These are phyloP conservation scores for Passer domesticus DNA, from an alignment of 2,113 vertebrate species.

Conservation along the genomic window DNA sequence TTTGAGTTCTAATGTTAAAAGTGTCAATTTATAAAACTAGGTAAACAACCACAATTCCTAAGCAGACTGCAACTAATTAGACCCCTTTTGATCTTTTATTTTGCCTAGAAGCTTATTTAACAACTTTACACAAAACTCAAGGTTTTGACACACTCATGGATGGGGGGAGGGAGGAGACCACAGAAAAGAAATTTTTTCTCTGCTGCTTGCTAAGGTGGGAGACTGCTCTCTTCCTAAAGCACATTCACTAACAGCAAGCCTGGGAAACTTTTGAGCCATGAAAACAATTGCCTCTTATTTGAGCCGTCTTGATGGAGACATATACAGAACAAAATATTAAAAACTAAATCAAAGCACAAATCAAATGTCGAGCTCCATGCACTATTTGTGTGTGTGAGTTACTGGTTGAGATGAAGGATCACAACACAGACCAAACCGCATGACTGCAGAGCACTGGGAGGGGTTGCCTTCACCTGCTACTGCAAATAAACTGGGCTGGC, in stretches of 20 bases:
- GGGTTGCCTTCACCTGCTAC: neutral
- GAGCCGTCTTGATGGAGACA: neutral
- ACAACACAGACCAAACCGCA: neutral
- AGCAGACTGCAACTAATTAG: constrained; percentile 71
- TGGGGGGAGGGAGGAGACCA: neutral
- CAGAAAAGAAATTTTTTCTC: neutral
- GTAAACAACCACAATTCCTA: constrained; percentile 69
- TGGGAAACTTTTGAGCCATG: neutral
- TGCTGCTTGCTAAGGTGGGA: neutral
- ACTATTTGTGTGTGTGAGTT: neutral
- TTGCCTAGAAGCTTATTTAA: constrained; percentile 70
- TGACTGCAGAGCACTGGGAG: neutral
- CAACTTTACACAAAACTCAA: constrained; percentile 61
- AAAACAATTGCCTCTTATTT: neutral
- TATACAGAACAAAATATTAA: neutral
- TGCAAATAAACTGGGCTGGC: neutral
- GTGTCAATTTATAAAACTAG: constrained; percentile 72
- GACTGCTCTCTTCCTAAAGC: neutral
- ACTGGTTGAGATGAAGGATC: neutral
- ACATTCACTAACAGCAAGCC: neutral
- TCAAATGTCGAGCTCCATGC: neutral
- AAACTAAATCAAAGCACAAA: neutral
- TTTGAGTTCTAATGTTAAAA: constrained; percentile 73
- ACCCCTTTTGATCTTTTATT: constrained; percentile 71
- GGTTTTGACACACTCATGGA: constrained; percentile 30